Percentiles rank a stretch among this genome's conserved stretches.
These are phyloP conservation scores for Spilosoma lubricipeda DNA, from an alignment of 2,888 invertebrate species.

Conservation along the genomic window DNA sequence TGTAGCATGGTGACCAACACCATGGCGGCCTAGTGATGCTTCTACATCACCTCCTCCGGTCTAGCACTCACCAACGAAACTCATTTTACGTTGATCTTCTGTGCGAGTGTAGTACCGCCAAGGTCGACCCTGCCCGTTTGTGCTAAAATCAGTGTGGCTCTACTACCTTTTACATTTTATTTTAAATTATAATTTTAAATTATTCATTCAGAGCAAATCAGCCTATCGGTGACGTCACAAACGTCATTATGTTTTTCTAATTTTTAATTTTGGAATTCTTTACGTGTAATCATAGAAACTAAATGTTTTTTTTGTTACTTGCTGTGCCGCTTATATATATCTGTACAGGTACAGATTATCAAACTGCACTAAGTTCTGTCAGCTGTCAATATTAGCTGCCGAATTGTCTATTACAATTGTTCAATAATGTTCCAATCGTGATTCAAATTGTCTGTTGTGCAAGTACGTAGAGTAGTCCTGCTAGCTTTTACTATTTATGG, in stretches of 20 bases:
- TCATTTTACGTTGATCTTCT: no score
- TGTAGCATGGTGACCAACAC: no score
- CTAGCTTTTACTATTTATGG: not conserved
- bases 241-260: not conserved
- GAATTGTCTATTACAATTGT: constrained; percentile 13
- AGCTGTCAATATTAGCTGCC: constrained; percentile 14
- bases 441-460: constrained; percentile 15
- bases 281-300: no score
- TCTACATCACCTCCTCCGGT: no score
- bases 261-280: not conserved
- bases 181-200: no score
- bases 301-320: not conserved
- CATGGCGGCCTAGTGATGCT: no score
- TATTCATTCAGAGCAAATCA: not conserved
- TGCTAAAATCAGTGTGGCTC: no score
- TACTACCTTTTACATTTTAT: no score
- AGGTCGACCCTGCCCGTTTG: no score
- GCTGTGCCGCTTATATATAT: not conserved
- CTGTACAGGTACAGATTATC: not conserved
- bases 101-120: no score
- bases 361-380: not conserved
- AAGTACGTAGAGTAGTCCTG: constrained; percentile 23
- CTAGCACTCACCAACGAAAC: no score
- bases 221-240: not conserved
- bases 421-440: constrained; percentile 8